phyloP scores from a whole-genome alignment of 2,797 vertebrate species.

The Paratrypauchen microcephalus region DNA sequence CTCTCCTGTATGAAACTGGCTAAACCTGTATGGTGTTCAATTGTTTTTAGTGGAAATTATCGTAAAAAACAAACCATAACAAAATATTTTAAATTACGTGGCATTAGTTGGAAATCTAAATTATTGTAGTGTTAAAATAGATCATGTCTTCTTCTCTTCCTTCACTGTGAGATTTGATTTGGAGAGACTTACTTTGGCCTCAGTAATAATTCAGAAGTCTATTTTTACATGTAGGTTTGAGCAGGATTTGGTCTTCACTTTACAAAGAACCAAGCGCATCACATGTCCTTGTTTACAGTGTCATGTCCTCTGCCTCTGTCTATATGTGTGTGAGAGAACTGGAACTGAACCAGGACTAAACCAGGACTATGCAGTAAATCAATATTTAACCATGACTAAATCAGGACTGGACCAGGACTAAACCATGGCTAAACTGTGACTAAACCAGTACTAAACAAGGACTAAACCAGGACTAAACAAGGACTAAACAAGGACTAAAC shows the following conservation, averaged over 20 bases:
- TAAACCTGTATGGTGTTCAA: too few species aligned
- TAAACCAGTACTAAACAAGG: neutral
- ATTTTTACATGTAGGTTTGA: neutral
- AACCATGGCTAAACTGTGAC: too few species aligned
- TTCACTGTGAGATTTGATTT: neutral
- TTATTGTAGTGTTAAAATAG: neutral
- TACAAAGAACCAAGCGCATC: neutral
- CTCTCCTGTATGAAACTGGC: too few species aligned
- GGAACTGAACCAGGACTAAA: neutral
- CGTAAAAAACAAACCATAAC: too few species aligned
- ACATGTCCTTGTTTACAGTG: neutral
- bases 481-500: too few species aligned
- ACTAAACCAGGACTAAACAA: neutral
- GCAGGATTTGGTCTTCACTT: neutral
- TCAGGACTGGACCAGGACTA: too few species aligned
- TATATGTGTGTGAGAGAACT: neutral
- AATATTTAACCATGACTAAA: too few species aligned
- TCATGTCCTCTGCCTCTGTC: neutral
- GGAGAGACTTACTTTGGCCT: conserved; percentile 2
- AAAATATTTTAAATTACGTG: too few species aligned
- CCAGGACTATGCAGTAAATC: too few species aligned
- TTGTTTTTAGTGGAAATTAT: too few species aligned
- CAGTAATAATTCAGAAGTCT: conserved; percentile 7
- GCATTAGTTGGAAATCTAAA: too few species aligned
- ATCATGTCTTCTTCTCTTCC: neutral